phyloP scores from a whole-genome alignment of 2,888 invertebrate genomes.

The Melieria crassipennis region DNA sequence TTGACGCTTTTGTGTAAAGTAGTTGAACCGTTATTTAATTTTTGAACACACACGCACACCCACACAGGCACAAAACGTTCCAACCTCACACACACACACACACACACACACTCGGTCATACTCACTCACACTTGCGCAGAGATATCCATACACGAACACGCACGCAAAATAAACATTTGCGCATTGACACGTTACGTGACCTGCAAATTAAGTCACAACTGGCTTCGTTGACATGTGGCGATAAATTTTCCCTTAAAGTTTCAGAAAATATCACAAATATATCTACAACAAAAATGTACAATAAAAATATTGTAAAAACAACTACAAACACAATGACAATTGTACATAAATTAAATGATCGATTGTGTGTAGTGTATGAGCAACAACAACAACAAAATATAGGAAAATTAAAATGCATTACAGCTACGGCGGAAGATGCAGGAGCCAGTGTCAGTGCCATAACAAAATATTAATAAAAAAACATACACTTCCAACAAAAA shows the following conservation, averaged over 20 bases:
- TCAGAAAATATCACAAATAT: neutral
- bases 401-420: neutral
- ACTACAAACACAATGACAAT: neutral
- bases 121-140: too few relatives aligned
- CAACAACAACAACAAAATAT: slow-evolving; percentile 6
- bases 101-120: too few relatives aligned
- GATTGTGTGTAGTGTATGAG: slow-evolving; percentile 7
- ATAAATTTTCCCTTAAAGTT: slow-evolving; percentile 7
- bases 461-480: too few relatives aligned
- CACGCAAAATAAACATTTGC: slow-evolving; percentile 3
- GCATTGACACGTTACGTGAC: slow-evolving; percentile 26
- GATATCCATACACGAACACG: neutral
- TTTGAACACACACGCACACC: too few relatives aligned
- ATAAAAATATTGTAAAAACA: neutral
- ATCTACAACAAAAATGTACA: neutral
- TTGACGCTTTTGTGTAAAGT: too few relatives aligned
- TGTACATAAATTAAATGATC: slow-evolving; percentile 19
- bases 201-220: slow-evolving; percentile 16
- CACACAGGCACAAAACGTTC: too few relatives aligned
- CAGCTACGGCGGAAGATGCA: too few relatives aligned
- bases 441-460: too few relatives aligned
- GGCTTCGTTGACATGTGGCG: slow-evolving; percentile 6
- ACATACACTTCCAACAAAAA: too few relatives aligned
- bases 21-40: too few relatives aligned
- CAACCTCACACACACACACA: too few relatives aligned